Conservation (phyloP, 2,113 vertebrate species). For the Tapirus terrestris region DNA sequence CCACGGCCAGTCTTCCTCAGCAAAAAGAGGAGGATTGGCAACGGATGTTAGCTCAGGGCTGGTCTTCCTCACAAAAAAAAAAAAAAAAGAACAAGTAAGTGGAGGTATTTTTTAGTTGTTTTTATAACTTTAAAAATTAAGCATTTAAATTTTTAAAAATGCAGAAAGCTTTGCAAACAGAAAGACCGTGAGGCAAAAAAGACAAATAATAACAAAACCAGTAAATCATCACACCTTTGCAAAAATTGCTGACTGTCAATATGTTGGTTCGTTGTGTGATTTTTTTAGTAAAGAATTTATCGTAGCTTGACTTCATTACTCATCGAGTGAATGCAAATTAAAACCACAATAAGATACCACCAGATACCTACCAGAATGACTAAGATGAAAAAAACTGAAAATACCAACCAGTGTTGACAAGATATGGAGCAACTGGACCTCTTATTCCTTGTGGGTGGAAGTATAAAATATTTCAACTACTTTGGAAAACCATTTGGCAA, state of each 20-base stretch:
- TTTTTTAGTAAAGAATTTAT: neutral
- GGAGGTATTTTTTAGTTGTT: neutral
- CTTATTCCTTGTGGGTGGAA: neutral
- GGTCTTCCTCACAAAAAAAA: too few relatives aligned
- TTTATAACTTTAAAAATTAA: neutral
- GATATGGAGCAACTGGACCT: neutral
- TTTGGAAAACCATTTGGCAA: neutral
- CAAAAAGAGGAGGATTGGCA: too few relatives aligned
- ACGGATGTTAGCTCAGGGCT: too few relatives aligned
- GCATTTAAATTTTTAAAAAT: neutral
- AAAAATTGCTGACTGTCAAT: neutral
- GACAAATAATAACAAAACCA: neutral
- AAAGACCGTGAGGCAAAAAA: neutral
- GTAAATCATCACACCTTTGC: neutral
- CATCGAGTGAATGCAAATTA: neutral
- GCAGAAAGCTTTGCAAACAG: neutral
- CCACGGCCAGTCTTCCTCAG: too few relatives aligned
- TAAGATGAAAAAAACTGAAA: neutral
- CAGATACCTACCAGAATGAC: neutral
- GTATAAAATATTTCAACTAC: neutral
- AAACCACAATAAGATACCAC: neutral
- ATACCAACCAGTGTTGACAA: neutral
- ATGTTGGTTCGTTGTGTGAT: neutral
- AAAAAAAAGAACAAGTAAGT: neutral
- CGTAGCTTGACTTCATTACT: neutral